Evolutionary conservation across 2,888 invertebrate species (phyloP).

Genomic region (Apamea anceps): DNA sequence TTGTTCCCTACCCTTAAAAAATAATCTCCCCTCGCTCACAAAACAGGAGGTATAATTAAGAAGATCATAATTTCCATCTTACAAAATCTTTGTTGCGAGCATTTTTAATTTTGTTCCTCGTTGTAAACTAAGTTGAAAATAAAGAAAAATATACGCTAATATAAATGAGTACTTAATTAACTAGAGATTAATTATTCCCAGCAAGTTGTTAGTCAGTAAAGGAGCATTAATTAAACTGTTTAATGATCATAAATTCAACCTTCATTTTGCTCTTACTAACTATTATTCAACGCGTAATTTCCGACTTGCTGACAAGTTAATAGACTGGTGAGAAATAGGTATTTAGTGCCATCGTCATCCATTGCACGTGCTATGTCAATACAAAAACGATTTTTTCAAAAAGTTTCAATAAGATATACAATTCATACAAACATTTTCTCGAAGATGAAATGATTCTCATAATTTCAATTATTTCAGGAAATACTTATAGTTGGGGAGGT

Average conservation of each 20-base stretch:
- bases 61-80: slow-evolving; percentile 2
- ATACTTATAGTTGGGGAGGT: no score
- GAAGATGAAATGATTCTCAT: neutral
- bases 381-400: neutral
- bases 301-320: slow-evolving; percentile 28
- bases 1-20: neutral
- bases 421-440: neutral
- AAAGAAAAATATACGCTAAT: slow-evolving; percentile 33
- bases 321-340: neutral
- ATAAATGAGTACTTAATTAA: slow-evolving; percentile 43
- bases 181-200: slow-evolving; percentile 45
- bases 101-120: neutral
- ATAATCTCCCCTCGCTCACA: neutral
- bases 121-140: slow-evolving; percentile 9
- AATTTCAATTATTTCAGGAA: no score
- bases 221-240: slow-evolving; percentile 39
- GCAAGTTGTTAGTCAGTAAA: slow-evolving; percentile 34
- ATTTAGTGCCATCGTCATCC: neutral
- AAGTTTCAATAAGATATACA: neutral
- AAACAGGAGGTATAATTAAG: neutral
- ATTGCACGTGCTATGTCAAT: neutral
- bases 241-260: slow-evolving; percentile 47
- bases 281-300: slow-evolving; percentile 40
- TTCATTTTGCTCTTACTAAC: slow-evolving; percentile 39
- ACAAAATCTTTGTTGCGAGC: neutral